Percentiles rank a stretch among this genome's conserved stretches.
phyloP scores from a whole-genome alignment of 2,113 vertebrate species.

The Pygathrix nemaeus region DNA sequence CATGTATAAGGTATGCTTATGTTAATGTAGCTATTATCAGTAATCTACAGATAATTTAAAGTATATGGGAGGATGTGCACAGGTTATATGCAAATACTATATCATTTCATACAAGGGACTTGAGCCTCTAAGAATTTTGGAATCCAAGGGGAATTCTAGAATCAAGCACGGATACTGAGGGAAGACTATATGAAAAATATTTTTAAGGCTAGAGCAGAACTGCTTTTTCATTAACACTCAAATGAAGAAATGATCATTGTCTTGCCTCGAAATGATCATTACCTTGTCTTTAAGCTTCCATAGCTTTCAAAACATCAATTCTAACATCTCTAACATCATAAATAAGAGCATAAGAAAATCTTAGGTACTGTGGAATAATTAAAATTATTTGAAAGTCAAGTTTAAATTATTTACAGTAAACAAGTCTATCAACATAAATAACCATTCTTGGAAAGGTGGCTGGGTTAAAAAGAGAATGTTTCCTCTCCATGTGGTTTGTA shows the following conservation, averaged over 20 bases:
- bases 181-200: neutral
- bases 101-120: neutral
- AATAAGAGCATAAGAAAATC: neutral
- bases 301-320: neutral
- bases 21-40: too few species aligned
- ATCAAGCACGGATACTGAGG: neutral
- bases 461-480: neutral
- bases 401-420: neutral
- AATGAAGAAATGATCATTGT: neutral
- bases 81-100: neutral
- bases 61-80: neutral
- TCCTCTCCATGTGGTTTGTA: neutral
- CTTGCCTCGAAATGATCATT: neutral
- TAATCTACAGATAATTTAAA: neutral
- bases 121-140: neutral
- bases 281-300: neutral
- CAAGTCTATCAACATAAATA: neutral
- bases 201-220: constrained; percentile 3
- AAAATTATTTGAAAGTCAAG: neutral
- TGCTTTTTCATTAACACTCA: constrained; percentile 4
- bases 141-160: neutral
- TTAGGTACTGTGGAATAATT: neutral
- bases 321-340: neutral
- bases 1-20: too few species aligned
- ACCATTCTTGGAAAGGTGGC: neutral